phyloP scores from a whole-genome alignment of 2,797 vertebrate genomes.

The Astyanax mexicanus region DNA sequence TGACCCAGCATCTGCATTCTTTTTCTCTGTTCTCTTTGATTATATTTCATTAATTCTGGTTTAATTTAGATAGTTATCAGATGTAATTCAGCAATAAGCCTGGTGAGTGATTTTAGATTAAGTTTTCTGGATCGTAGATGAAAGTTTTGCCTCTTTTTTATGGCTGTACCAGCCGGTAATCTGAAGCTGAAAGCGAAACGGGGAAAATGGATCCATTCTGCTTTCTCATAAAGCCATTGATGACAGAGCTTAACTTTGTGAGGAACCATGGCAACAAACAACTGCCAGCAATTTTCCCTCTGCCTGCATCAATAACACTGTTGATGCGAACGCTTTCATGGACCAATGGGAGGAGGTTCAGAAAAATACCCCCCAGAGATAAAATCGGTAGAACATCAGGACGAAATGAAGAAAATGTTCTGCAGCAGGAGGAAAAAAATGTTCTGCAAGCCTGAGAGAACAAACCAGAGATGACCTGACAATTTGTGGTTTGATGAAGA shows the following conservation, averaged over 20 bases:
- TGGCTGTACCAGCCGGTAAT: constrained; percentile 25
- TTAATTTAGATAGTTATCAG: neutral
- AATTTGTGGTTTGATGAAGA: too few relatives aligned
- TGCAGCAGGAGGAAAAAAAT: neutral
- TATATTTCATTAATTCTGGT: neutral
- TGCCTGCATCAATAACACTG: constrained; percentile 25
- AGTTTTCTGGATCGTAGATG: neutral
- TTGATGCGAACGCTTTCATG: neutral
- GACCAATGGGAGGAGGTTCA: constrained; percentile 13
- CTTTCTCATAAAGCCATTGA: constrained; percentile 36
- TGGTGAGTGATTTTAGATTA: neutral
- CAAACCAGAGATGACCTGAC: too few relatives aligned
- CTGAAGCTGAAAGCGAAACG: constrained; percentile 21
- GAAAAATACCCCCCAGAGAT: constrained; percentile 17
- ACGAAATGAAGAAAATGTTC: neutral
- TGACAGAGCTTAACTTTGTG: constrained; percentile 43
- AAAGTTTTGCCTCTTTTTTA: constrained; percentile 22
- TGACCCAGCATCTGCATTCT: neutral
- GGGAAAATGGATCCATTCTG: constrained; percentile 24
- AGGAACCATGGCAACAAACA: constrained; percentile 55
- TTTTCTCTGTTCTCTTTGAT: neutral
- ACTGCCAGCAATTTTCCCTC: constrained; percentile 25
- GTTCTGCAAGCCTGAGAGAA: too few relatives aligned
- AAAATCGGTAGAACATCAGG: constrained; percentile 18
- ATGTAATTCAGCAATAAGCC: neutral